Percentiles rank a stretch among this genome's conserved stretches.
Conservation (phyloP, 1,140 invertebrate genomes). For the Zaprionus inermis region DNA sequence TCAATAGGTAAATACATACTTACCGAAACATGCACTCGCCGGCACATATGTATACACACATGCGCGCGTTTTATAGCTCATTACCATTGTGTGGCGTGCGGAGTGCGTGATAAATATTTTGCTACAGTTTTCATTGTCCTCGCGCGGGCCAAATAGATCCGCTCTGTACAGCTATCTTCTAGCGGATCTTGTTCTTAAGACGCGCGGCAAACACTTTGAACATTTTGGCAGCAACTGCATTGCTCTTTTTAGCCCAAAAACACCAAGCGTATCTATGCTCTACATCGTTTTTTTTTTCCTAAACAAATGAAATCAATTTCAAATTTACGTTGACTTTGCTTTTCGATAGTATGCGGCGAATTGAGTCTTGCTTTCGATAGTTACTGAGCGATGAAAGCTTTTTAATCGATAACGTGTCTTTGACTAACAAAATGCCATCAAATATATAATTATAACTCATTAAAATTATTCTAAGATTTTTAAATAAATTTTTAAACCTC, state of each 20-base stretch:
- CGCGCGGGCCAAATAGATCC: background rate
- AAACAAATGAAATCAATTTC: background rate
- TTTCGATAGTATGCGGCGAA: slow-evolving; percentile 2
- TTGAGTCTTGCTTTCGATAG: background rate
- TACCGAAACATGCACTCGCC: background rate
- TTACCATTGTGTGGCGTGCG: slow-evolving; percentile 78
- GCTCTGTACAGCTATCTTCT: slow-evolving; percentile 22
- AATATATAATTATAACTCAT: background rate
- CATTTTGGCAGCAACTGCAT: background rate
- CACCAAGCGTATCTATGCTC: background rate
- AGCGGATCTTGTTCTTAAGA: slow-evolving; percentile 25
- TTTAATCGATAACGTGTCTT: background rate
- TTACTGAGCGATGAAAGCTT: background rate
- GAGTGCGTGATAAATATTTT: slow-evolving; percentile 83
- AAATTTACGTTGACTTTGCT: slow-evolving; percentile 2
- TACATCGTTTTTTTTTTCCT: background rate
- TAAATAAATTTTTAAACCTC: background rate
- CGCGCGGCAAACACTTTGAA: slow-evolving; percentile 46
- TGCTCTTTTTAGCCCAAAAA: slow-evolving; percentile 37
- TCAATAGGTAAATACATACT: slow-evolving; percentile 9
- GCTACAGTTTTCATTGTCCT: slow-evolving; percentile 74
- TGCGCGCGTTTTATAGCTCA: slow-evolving; percentile 64
- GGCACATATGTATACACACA: background rate
- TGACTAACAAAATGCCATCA: background rate
- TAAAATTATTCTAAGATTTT: background rate